Evolutionary conservation across 2,888 invertebrate species (phyloP).

Genomic region (Andrena fulva): DNA sequence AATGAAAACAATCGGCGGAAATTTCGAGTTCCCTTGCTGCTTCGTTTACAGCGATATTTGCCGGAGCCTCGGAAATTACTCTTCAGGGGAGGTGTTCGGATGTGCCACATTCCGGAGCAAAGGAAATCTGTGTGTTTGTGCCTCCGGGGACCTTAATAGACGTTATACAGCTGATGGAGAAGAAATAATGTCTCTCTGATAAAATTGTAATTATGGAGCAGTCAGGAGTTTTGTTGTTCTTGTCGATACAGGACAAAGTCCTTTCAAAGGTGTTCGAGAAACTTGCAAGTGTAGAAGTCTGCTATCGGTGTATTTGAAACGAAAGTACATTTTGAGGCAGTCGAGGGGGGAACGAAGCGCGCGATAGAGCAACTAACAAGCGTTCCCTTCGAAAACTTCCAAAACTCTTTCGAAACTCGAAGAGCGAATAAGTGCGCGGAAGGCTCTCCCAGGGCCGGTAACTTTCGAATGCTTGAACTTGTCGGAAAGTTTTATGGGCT

Average conservation of each 20-base stretch:
- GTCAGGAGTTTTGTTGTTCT: too few relatives aligned
- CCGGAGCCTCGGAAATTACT: conserved; percentile 3
- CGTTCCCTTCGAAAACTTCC: conserved; percentile 30
- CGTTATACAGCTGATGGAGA: too few relatives aligned
- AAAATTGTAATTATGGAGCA: too few relatives aligned
- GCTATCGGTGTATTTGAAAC: conserved; percentile 31
- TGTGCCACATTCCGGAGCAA: too few relatives aligned
- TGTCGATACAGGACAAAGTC: too few relatives aligned
- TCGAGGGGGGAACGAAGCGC: background rate
- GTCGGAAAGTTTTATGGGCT: conserved; percentile 13
- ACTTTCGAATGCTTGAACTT: conserved; percentile 36
- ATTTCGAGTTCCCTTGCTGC: background rate
- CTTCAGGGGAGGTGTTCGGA: background rate
- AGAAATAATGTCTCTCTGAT: too few relatives aligned
- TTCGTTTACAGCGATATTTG: conserved; percentile 6
- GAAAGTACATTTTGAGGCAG: conserved; percentile 25
- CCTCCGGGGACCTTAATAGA: too few relatives aligned
- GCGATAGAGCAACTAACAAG: conserved; percentile 35
- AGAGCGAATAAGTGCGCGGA: conserved; percentile 3
- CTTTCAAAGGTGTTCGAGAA: too few relatives aligned
- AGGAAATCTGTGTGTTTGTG: too few relatives aligned
- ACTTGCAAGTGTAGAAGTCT: background rate
- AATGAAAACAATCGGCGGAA: conserved; percentile 22
- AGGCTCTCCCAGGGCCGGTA: background rate
- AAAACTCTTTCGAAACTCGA: conserved; percentile 27